Conservation (phyloP, 2,888 invertebrate genomes). For the Glaucopsyche alexis region DNA sequence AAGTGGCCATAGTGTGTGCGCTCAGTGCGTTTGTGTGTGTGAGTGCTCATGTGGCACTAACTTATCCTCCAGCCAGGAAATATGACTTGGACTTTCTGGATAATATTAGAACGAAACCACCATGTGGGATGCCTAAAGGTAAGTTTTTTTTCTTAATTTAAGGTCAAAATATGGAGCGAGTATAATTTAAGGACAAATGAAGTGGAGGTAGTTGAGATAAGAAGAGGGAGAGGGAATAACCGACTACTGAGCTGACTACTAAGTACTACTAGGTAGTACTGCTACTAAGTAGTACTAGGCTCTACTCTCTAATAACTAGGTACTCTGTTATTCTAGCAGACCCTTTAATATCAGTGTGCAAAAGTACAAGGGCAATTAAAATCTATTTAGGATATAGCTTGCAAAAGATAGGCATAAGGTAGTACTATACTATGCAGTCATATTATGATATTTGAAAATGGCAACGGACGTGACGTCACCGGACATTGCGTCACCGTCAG, state of each 20-base stretch:
- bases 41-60: conserved; percentile 89
- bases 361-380: too few species aligned
- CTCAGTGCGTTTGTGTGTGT: conserved; percentile 52
- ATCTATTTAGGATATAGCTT: too few species aligned
- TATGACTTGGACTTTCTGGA: conserved; percentile 96
- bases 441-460: background rate
- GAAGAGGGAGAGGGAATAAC: too few species aligned
- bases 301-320: too few species aligned
- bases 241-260: too few species aligned
- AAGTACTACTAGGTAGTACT: too few species aligned
- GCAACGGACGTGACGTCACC: background rate
- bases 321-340: too few species aligned
- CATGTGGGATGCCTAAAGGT: conserved; percentile 98
- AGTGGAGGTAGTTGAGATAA: conserved; percentile 59
- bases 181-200: background rate
- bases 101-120: conserved; percentile 91
- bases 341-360: too few species aligned
- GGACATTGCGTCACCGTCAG: conserved; percentile 8
- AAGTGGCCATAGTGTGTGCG: conserved; percentile 51
- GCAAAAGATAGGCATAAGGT: too few species aligned
- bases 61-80: conserved; percentile 93
- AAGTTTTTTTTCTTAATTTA: conserved; percentile 49
- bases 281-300: too few species aligned
- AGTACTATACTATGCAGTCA: background rate
- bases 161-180: too few species aligned